A percentile compares a stretch with the other conserved stretches of the same genome.
Evolutionary conservation across 1,140 invertebrate species (phyloP).

Genomic region (Drosophila saltans): DNA sequence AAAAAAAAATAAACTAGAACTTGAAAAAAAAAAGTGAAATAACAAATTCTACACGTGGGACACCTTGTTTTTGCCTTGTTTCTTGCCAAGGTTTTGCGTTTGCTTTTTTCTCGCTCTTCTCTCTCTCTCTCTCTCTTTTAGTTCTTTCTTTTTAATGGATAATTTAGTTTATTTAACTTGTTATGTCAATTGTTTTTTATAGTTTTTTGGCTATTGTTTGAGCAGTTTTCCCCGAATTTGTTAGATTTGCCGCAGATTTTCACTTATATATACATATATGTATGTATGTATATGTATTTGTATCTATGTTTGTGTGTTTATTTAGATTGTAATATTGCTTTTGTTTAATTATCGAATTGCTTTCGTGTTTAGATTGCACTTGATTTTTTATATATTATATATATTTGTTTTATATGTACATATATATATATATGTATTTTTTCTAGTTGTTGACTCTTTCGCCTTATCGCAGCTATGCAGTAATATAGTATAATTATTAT

Average conservation of each 20-base stretch:
- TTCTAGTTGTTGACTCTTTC: slow-evolving; percentile 14
- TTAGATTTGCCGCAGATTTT: no score
- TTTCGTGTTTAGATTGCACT: neutral
- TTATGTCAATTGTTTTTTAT: slow-evolving; percentile 5
- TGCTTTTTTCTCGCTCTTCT: slow-evolving; percentile 8
- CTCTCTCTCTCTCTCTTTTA: slow-evolving; percentile 13
- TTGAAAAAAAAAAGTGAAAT: slow-evolving; percentile 21
- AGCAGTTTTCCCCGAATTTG: neutral
- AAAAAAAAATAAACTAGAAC: slow-evolving; percentile 30
- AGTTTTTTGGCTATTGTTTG: neutral
- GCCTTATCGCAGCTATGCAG: slow-evolving; percentile 12
- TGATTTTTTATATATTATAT: slow-evolving; percentile 4
- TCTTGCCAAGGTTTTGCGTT: slow-evolving; percentile 2
- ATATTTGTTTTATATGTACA: neutral
- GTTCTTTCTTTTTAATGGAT: neutral
- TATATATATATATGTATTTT: neutral
- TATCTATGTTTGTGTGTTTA: neutral
- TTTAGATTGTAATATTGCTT: neutral
- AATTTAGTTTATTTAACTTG: slow-evolving; percentile 5
- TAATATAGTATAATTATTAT: neutral
- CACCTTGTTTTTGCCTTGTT: slow-evolving; percentile 12
- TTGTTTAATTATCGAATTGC: slow-evolving; percentile 3
- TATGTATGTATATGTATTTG: no score
- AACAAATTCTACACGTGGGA: slow-evolving; percentile 13
- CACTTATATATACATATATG: no score